Percentiles rank a stretch among this genome's conserved stretches.
Conservation (phyloP, 2,113 vertebrate genomes). For the Stegostoma tigrinum region DNA sequence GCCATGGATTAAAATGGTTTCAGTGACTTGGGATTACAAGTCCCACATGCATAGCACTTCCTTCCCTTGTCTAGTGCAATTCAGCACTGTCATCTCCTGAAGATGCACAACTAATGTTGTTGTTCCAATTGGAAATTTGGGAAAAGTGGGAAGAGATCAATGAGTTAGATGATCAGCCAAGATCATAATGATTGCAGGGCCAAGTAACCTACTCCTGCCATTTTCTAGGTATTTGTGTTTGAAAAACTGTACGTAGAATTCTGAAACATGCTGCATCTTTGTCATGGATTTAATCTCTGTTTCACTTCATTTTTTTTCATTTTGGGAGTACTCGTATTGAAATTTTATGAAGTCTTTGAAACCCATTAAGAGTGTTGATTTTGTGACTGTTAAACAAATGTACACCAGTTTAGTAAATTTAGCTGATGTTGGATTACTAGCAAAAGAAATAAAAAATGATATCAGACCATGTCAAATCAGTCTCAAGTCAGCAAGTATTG, state of each 20-base stretch:
- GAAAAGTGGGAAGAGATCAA: too few relatives aligned
- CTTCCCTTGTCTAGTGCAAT: background rate
- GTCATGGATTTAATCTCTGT: background rate
- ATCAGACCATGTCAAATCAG: background rate
- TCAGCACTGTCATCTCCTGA: background rate
- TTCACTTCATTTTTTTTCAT: background rate
- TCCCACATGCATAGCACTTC: background rate
- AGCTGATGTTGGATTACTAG: background rate
- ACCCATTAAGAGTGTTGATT: background rate
- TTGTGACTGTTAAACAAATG: background rate
- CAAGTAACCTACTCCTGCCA: too few relatives aligned
- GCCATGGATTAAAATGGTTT: background rate
- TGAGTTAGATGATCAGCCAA: too few relatives aligned
- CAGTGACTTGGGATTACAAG: background rate
- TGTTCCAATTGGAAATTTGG: background rate
- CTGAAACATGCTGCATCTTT: background rate
- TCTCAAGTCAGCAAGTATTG: background rate
- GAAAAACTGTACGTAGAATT: background rate
- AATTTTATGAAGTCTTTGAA: background rate
- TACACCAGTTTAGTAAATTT: background rate
- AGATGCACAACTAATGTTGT: background rate
- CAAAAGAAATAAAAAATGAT: background rate
- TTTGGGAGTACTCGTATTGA: background rate
- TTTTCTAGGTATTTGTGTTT: background rate
- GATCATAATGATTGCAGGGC: too few relatives aligned